These are phyloP conservation scores for Lipotes vexillifer DNA, from an alignment of 2,113 vertebrate genomes.

Conservation along the genomic window DNA sequence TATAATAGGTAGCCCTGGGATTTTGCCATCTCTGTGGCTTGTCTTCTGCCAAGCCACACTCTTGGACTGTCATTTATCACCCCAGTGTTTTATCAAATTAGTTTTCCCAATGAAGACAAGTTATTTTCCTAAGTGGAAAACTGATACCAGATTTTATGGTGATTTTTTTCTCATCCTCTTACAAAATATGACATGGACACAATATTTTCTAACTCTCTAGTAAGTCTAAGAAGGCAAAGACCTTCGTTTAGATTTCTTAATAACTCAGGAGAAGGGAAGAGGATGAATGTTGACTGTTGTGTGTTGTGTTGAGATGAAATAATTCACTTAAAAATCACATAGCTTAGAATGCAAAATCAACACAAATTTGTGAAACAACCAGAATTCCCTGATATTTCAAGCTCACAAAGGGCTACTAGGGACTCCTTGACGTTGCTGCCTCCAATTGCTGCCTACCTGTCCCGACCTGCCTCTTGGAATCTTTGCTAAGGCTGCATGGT, in stretches of 20 bases:
- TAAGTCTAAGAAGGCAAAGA: slow-evolving; percentile 5
- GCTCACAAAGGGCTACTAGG: background rate
- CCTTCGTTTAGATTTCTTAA: background rate
- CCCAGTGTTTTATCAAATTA: background rate
- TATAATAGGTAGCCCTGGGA: background rate
- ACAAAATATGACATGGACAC: background rate
- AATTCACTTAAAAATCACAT: background rate
- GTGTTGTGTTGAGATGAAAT: background rate
- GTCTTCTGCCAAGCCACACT: background rate
- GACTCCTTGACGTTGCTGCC: no score
- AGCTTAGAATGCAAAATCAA: background rate
- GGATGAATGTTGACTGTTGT: background rate
- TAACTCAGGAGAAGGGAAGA: background rate
- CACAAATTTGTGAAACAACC: background rate
- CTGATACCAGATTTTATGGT: background rate
- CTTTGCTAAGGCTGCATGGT: background rate
- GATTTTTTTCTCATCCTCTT: background rate
- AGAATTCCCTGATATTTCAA: background rate
- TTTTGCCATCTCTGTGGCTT: background rate
- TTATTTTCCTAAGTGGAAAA: background rate
- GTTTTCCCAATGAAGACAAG: background rate
- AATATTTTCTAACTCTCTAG: background rate
- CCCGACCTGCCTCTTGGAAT: background rate
- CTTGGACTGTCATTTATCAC: background rate
- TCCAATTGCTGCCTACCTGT: background rate